Percentiles rank a stretch among this genome's conserved stretches.
These are phyloP conservation scores for Gymnodraco acuticeps DNA, from an alignment of 2,797 vertebrate species.

Conservation along the genomic window DNA sequence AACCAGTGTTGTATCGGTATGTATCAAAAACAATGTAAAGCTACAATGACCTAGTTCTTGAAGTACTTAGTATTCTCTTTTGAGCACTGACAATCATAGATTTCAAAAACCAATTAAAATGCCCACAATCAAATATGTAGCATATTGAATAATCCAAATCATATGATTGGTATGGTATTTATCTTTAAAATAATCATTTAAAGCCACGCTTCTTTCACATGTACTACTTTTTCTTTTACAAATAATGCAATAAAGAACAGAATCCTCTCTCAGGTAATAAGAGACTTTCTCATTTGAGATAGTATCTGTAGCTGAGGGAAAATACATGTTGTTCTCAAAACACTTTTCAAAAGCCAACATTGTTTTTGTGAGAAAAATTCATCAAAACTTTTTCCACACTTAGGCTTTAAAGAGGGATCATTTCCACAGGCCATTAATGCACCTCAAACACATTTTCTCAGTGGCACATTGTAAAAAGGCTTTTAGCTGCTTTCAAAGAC, in stretches of 20 bases:
- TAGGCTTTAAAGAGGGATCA: slow-evolving; percentile 33
- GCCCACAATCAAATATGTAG: slow-evolving; percentile 53
- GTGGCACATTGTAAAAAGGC: slow-evolving; percentile 41
- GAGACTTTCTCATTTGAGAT: background rate
- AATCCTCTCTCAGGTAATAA: background rate
- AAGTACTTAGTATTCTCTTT: slow-evolving; percentile 59
- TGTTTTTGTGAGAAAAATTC: slow-evolving; percentile 11
- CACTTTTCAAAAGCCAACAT: slow-evolving; percentile 2
- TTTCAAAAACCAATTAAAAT: slow-evolving; percentile 46
- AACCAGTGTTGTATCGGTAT: no score
- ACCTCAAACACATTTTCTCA: slow-evolving; percentile 56
- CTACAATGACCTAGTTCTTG: slow-evolving; percentile 56
- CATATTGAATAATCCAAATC: slow-evolving; percentile 29
- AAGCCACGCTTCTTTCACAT: slow-evolving; percentile 23
- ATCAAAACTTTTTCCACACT: slow-evolving; percentile 22
- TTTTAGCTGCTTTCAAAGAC: slow-evolving; percentile 66
- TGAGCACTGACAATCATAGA: slow-evolving; percentile 40
- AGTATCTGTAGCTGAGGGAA: background rate
- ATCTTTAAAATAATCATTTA: slow-evolving; percentile 25
- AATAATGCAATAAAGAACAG: slow-evolving; percentile 21
- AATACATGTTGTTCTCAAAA: slow-evolving; percentile 18
- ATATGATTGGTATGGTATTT: slow-evolving; percentile 26
- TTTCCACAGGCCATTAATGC: slow-evolving; percentile 48
- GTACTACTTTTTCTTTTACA: background rate
- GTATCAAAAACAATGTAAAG: slow-evolving; percentile 5